Evolutionary conservation across 1,140 invertebrate species (phyloP), one percentile per base, ranked within the genome.

Genomic region (Drosophila rufa): DNA sequence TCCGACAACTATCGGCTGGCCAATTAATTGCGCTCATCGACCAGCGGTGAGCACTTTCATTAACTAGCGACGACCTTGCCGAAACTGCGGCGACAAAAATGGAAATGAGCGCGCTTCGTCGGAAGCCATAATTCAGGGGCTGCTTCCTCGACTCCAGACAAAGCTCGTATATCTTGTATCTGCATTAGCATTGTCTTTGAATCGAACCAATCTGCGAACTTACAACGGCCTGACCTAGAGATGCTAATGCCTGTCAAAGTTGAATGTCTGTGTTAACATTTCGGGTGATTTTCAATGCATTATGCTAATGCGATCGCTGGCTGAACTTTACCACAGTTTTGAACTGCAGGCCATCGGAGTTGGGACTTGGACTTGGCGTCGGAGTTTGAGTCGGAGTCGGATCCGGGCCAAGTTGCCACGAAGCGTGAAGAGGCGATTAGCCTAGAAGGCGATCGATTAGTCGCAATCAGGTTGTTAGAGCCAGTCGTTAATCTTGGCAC

Each of bases 381-480:
- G 50, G 27, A 53, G 33, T 69, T 51, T 36, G 45, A 80, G 11
- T 19, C 11, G 50, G 27, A 53, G 33, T 69, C 56, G 42, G 45
- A 80, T 66, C 75, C 55, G 45, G 82, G 64, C 77, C 82, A 78
- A 81, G 64, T 42, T 43, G 56, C 64, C 48, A 38, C 43, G 22
- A 69, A 79, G 80, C 85, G 82, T 74, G 85, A 83, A 87, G 60
- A 75, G 58, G 53, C 40, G 69, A 87, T 78, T 83, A 80, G 84
- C 76, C 75, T 70, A 80, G 65, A 78, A 81, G 87, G 80, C 78
- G 80, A 84, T 90, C 65, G 71, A 84, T 89, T 90, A 84, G 82
- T 82, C 51, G 47, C 75, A 82, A 79, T 75, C 75, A 50, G 67
- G 48, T 82, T 58, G 61, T 77, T 62, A 67, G 51, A 67, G 59